These are phyloP conservation scores for Poecilia picta DNA, from an alignment of 2,797 vertebrate species.

Conservation along the genomic window DNA sequence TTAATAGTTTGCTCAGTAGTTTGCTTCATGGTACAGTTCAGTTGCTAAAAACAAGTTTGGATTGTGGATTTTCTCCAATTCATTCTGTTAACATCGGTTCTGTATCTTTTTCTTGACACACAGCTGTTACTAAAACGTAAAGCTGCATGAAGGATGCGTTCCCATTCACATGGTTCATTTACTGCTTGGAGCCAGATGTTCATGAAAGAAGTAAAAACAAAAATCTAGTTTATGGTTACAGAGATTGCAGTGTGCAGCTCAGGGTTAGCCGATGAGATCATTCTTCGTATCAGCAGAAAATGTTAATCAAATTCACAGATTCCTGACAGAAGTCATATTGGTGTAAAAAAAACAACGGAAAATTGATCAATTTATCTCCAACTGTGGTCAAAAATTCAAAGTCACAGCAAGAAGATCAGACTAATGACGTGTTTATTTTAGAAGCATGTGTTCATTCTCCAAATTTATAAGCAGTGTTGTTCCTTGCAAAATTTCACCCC, in stretches of 20 bases:
- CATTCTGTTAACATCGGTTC: background rate
- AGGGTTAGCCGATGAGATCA: background rate
- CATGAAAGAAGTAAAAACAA: background rate
- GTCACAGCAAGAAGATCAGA: background rate
- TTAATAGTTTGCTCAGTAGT: background rate
- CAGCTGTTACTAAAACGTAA: background rate
- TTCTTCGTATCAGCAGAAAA: background rate
- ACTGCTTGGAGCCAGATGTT: background rate
- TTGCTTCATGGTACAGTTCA: background rate
- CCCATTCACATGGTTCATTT: background rate
- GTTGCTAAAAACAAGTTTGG: background rate
- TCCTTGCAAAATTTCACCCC: background rate
- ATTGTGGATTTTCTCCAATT: background rate
- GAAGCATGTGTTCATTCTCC: background rate
- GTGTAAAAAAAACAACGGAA: background rate
- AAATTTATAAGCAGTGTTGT: background rate
- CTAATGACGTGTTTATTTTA: background rate
- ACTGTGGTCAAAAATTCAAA: background rate
- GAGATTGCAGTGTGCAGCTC: background rate
- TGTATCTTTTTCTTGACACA: background rate
- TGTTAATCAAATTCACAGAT: background rate
- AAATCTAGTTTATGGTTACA: background rate
- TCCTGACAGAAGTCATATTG: background rate
- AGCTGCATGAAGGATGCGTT: background rate
- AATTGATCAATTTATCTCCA: background rate